These are phyloP conservation scores for Nineta flava DNA, from an alignment of 2,888 invertebrate species.

Conservation along the genomic window DNA sequence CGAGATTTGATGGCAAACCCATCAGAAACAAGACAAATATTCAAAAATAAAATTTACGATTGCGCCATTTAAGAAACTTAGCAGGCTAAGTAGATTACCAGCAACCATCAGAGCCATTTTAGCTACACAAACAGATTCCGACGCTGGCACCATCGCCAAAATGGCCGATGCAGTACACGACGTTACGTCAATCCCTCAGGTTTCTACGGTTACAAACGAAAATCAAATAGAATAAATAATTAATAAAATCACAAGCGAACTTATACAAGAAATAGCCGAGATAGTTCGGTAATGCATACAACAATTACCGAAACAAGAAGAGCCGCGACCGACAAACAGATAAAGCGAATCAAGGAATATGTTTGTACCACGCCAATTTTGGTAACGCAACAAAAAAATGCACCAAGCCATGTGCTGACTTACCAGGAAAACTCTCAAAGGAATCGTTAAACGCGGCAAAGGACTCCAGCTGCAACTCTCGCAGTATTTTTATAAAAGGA, in stretches of 20 bases:
- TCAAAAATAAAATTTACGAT: too few species aligned
- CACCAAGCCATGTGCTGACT: constrained; percentile 7
- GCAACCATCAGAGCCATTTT: not conserved
- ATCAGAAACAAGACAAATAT: too few species aligned
- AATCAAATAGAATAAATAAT: too few species aligned
- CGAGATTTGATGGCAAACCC: too few species aligned
- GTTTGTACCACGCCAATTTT: constrained; percentile 12
- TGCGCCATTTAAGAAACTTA: not conserved
- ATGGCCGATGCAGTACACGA: not conserved
- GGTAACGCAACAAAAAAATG: constrained; percentile 9
- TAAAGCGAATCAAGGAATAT: not conserved
- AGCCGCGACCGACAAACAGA: constrained; percentile 1
- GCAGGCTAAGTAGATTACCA: not conserved
- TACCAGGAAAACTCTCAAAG: constrained; percentile 9
- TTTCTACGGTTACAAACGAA: not conserved
- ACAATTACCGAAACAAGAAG: not conserved
- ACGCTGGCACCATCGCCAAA: not conserved
- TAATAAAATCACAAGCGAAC: too few species aligned
- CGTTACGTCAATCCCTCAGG: not conserved
- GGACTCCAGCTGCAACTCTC: not conserved
- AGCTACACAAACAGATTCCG: not conserved
- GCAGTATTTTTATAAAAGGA: not conserved
- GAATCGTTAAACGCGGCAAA: constrained; percentile 7
- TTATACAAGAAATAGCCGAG: too few species aligned
- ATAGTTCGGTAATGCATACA: not conserved